A percentile compares a stretch with the other conserved stretches of the same genome.
These are phyloP conservation scores for Coilia nasus DNA, from an alignment of 2,797 vertebrate species.

Conservation along the genomic window DNA sequence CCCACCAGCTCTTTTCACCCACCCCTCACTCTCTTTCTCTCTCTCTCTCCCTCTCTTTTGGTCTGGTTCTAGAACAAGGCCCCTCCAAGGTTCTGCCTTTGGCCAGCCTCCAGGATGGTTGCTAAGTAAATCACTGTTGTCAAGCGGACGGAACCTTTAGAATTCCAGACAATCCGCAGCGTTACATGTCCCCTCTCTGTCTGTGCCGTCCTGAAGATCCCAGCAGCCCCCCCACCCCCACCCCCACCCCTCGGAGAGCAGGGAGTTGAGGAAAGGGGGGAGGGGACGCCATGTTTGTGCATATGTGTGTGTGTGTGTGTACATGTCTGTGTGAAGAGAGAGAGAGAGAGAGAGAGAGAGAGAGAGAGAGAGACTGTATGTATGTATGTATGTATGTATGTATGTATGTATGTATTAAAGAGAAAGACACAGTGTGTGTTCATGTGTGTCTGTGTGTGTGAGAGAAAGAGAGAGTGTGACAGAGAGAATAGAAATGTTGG, in stretches of 20 bases:
- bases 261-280: constrained; percentile 34
- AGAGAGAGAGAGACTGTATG: no score
- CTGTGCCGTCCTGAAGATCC: constrained; percentile 40
- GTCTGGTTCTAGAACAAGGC: constrained; percentile 52
- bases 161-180: constrained; percentile 72
- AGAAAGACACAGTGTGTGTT: not conserved
- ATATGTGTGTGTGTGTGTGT: constrained; percentile 10
- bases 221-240: not conserved
- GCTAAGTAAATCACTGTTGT: constrained; percentile 79
- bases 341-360: no score
- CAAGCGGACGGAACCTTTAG: constrained; percentile 67
- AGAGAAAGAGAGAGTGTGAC: not conserved
- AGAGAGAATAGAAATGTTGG: constrained; percentile 43
- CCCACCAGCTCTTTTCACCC: no score
- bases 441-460: not conserved
- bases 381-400: not conserved
- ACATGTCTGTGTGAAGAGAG: no score
- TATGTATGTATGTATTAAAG: not conserved
- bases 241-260: constrained; percentile 28
- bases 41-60: constrained; percentile 22
- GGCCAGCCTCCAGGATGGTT: constrained; percentile 76
- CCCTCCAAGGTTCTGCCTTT: constrained; percentile 67
- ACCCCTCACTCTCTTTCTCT: not conserved
- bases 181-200: constrained; percentile 57
- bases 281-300: constrained; percentile 9